phyloP scores from a whole-genome alignment of 2,797 vertebrate species.

The Heterohyrax brucei region DNA sequence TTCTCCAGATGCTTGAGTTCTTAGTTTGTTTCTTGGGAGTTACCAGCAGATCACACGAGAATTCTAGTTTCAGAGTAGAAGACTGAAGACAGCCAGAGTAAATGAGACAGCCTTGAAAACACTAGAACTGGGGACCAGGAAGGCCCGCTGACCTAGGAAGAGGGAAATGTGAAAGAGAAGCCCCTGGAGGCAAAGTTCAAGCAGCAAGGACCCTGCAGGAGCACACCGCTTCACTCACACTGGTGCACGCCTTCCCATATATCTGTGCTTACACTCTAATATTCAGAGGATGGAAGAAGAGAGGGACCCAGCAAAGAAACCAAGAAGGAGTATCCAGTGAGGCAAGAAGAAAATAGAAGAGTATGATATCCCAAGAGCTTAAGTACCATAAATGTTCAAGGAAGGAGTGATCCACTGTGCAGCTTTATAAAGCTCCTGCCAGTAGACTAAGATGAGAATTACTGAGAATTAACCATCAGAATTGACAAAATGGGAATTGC shows the following conservation, averaged over 20 bases:
- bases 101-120: slow-evolving; percentile 12
- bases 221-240: background rate
- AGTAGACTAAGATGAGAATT: background rate
- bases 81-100: background rate
- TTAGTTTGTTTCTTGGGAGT: background rate
- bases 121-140: background rate
- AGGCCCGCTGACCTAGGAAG: background rate
- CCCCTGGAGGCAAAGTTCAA: background rate
- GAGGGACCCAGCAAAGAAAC: background rate
- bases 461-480: background rate
- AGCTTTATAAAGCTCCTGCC: background rate
- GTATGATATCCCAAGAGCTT: background rate
- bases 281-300: background rate
- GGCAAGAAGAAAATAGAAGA: background rate
- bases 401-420: background rate
- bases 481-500: background rate
- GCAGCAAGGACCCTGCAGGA: background rate
- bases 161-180: background rate
- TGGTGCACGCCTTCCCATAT: background rate
- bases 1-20: background rate
- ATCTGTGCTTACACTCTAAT: background rate
- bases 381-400: background rate
- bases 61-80: slow-evolving; percentile 19
- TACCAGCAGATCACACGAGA: background rate
- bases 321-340: background rate